Evolutionary conservation across 2,113 vertebrate genomes (phyloP), one percentile per base, ranked within the genome.

Genomic region (Actenoides hombroni): DNA sequence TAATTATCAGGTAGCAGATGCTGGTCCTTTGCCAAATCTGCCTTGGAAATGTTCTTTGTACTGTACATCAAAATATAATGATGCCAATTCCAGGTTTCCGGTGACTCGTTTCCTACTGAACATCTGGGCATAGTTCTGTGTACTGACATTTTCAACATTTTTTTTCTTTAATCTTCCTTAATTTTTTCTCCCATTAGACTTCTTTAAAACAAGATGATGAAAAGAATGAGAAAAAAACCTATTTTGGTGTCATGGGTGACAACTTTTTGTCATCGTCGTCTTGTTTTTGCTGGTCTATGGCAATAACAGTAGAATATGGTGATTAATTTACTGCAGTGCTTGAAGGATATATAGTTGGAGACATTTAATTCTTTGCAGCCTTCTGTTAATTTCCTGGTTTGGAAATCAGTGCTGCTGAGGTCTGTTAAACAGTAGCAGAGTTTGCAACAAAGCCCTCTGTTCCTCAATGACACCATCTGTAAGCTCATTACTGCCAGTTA

Each of bases 1-100:
- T 92, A 95, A 96, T 96, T 96, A 96, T 54, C 53, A 91, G 84
- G 86, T 89, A 95, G 83, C 65, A 92, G 65, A 87, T 42, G 83
- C 83, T 85, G 57, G 20, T 91, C 53, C 77, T 82, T 73, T 84
- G 86, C 88, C 88, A 73, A 1, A 28, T 94, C 86, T 77, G 26
- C 61, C 60, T 64, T 65, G 61, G 70, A 95, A 87, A 3, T 15
- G 25, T 56, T 86, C 51, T 87, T 84, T 93, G 48, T 76, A 29
- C 24, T 69, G 61, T 59, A 49, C 80, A 76, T 92, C 70, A 94
- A 88, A 94, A 79, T 63, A 37, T 33, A 70, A 39, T 1, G 9
- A 70, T 92, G 82, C 48, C 68, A 78, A 4, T 51, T 93, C 61
- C 81, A 73, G 31, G 19, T 61, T 95, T 86, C 48, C 5, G 5